phyloP scores from a whole-genome alignment of 2,797 vertebrate genomes.

The Oreochromis mossambicus region DNA sequence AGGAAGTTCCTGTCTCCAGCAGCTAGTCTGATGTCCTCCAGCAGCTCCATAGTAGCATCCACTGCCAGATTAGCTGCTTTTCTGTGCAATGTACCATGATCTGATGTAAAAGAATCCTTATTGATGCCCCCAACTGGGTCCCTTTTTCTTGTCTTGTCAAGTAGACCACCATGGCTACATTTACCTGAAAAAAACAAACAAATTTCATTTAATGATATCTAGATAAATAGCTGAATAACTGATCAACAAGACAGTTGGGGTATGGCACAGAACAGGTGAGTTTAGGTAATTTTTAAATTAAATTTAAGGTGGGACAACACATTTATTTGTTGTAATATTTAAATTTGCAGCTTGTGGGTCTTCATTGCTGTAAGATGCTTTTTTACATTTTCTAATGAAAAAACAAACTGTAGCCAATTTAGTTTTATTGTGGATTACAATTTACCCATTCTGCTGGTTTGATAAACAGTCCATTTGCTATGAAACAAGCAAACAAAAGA shows the following conservation, averaged over 20 bases:
- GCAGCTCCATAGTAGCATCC: slow-evolving; percentile 63
- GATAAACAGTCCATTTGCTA: neutral
- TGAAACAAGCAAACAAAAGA: fast-evolving
- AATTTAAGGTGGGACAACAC: neutral
- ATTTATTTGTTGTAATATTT: fast-evolving
- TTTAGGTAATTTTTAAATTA: neutral
- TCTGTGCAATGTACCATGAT: slow-evolving; percentile 56
- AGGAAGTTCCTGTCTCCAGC: slow-evolving; percentile 63
- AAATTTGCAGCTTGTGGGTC: neutral
- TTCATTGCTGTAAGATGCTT: fast-evolving
- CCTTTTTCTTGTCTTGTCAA: slow-evolving; percentile 38
- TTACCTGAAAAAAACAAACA: slow-evolving; percentile 51
- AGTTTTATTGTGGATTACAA: fast-evolving
- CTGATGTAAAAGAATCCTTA: slow-evolving; percentile 44
- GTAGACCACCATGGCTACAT: slow-evolving; percentile 63
- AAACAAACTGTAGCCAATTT: fast-evolving
- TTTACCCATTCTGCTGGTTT: neutral
- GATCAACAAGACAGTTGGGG: fast-evolving
- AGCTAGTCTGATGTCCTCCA: slow-evolving; percentile 66
- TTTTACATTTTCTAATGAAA: neutral
- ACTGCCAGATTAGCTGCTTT: slow-evolving; percentile 60
- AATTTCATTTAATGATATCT: fast-evolving
- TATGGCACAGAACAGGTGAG: neutral
- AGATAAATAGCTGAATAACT: neutral
- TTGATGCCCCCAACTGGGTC: slow-evolving; percentile 68